phyloP scores from a whole-genome alignment of 2,888 invertebrate species.

The Argyresthia goedartella region DNA sequence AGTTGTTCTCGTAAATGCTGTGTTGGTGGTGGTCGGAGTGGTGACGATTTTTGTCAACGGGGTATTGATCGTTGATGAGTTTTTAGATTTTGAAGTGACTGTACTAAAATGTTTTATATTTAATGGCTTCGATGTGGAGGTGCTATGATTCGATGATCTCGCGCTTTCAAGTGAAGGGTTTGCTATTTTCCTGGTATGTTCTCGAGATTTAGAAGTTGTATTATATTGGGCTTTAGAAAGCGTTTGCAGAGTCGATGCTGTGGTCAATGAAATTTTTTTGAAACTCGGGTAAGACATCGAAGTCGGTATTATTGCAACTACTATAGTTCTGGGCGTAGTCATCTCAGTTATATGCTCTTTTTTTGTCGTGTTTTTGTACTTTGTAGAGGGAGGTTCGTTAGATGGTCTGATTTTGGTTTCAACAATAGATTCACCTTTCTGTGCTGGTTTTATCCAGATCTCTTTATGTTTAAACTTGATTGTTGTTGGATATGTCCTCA shows the following conservation, averaged over 20 bases:
- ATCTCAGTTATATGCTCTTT: conserved; percentile 31
- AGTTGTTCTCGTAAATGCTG: conserved; percentile 15
- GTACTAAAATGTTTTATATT: conserved; percentile 16
- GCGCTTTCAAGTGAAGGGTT: no score
- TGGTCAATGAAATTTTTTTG: conserved; percentile 53
- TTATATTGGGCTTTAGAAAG: background rate
- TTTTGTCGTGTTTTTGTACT: conserved; percentile 32
- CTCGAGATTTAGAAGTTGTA: background rate
- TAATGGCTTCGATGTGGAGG: conserved; percentile 24
- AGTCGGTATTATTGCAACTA: conserved; percentile 62
- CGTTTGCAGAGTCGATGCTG: conserved; percentile 29
- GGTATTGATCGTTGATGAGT: conserved; percentile 10
- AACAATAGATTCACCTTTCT: conserved; percentile 55
- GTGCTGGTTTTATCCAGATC: conserved; percentile 61
- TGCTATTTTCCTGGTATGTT: no score
- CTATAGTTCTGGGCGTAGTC: conserved; percentile 59
- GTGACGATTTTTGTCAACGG: conserved; percentile 14
- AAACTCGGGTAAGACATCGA: conserved; percentile 56
- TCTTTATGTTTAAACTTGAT: conserved; percentile 57
- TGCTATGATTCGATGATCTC: conserved; percentile 5
- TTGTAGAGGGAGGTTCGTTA: conserved; percentile 27
- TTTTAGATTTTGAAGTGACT: conserved; percentile 13
- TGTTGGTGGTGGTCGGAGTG: conserved; percentile 5
- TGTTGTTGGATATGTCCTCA: conserved; percentile 35
- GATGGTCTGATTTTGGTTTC: conserved; percentile 39